Evolutionary conservation across 2,797 vertebrate species (phyloP).

Genomic region (Morus bassanus): DNA sequence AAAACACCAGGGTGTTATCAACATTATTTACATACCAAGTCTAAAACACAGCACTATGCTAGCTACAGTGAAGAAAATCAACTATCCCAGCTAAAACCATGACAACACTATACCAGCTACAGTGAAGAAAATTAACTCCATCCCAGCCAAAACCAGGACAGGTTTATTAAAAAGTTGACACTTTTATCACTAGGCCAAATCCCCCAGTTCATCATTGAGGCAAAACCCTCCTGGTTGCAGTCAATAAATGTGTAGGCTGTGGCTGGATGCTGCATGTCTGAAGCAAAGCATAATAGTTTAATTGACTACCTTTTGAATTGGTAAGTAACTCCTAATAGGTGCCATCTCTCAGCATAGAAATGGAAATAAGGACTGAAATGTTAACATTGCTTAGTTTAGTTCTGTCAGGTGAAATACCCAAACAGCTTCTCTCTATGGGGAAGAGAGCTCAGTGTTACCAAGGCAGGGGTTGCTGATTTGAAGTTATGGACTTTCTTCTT

Average conservation of each 20-base stretch:
- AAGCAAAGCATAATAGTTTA: neutral
- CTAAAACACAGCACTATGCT: no score
- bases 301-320: neutral
- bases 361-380: neutral
- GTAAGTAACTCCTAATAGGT: neutral
- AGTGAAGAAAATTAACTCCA: no score
- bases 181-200: neutral
- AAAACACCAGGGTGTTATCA: no score
- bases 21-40: no score
- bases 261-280: no score
- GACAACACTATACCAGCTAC: no score
- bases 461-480: neutral
- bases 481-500: neutral
- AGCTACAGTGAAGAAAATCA: no score
- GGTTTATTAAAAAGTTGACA: neutral
- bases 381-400: neutral
- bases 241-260: neutral
- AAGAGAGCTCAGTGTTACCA: neutral
- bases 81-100: no score
- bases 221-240: neutral
- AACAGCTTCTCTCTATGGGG: neutral
- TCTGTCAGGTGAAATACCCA: neutral
- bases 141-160: no score
- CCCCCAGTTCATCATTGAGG: fast-evolving
- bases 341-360: neutral